Evolutionary conservation across 2,888 invertebrate species (phyloP), one percentile per base, ranked within the genome.

Genomic region (Hirtodrosophila duncani): DNA sequence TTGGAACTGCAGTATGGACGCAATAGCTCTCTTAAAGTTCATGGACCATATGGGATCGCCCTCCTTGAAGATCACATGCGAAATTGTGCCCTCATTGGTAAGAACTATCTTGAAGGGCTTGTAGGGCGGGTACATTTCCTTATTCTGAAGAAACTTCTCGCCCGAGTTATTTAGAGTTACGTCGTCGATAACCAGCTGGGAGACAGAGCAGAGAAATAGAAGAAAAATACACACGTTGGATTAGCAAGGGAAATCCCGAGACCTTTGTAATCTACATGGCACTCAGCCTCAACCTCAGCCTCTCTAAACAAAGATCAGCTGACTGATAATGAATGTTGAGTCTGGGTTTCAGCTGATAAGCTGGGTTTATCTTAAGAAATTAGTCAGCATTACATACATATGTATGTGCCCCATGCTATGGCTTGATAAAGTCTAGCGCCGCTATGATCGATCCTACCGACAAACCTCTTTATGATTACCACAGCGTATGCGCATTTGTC

Each of bases 1-100:
- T 30, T 91, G 90, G 18, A 92, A 83, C 70, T 92, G 92, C 18
- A 92, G 88, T 58, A 90, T 90, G 9, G 91, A 88, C 1, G 91
- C 90, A 30, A 92, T 87, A 1, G 91, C 92, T 36, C 92, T 86
- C 78, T 92, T 92, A 44, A 92, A 88, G 75, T 92, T 92, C 13
- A 89, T 89, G 0, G 91, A 89, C 92, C 92, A 92, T 1, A 88
- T 86, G 0, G 91, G 89, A 66, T 91, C 91, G 16, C 83, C 81
- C 2, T 87, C 85, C 57, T 87, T 87, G 43, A 87, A 87, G 11
- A 84, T 63, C 56, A 87, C 62, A 66, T 86, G 83, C 3, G 85
- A 82, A 14, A 87, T 84, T 5, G 81, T 81, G 2, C 86, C 85
- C n/a, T 86, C 82, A 13, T 71, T 50, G n/a, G 80, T 84, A 2